Base-by-base conservation (phyloP, 2,888 invertebrate genomes). In the Petrolisthes cinctipes region DNA sequence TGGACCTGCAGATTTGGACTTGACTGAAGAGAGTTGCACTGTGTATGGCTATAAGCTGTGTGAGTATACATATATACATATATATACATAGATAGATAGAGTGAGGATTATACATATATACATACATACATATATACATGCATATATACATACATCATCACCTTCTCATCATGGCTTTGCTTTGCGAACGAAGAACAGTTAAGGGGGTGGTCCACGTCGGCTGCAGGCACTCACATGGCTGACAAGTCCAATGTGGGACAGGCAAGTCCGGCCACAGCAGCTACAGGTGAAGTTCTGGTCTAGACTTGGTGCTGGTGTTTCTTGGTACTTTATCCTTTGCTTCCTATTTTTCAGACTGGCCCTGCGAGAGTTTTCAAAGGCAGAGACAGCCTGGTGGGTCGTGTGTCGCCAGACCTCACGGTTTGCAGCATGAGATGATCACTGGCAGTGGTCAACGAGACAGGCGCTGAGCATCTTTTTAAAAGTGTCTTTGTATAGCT, bases 251-350 rank as follows among this genome's bases (percentile, higher is more conserved):
- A 61, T 61, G 61, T 73, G 78, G 78, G 57, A 56, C 57, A 20
- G 57, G 23, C 81, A 81, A 9, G 20, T 6, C 20, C 81, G 61
- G 81, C 81, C 81, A 81, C 81, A 81, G 81, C 57, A 37, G 81
- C 61, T 61, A n/a, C 54, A 51, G 57, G 61, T 9, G 81, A 56
- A 54, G 7, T 54, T n/a, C 57, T 9, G 37, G 51, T 57, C 81
- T 20, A 23, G 4, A 14, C 23, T 9, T 7, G 81, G 81, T 57
- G 57, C 61, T 11, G 81, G 7, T 14, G 5, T 6, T 5, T 9
- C 23, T 14, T 14, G 57, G 56, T 81, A n/a, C 51, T 57, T 81
- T 6, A 54, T 9, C 81, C 81, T 6, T 5, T 23, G 54, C 57
- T 20, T 23, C 51, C 37, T 79, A 5, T 79, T 51, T 23, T 11